A percentile compares a stretch with the other conserved stretches of the same genome.
Evolutionary conservation across 1,140 invertebrate species (phyloP).

Genomic region (Doryteuthis pealeii): DNA sequence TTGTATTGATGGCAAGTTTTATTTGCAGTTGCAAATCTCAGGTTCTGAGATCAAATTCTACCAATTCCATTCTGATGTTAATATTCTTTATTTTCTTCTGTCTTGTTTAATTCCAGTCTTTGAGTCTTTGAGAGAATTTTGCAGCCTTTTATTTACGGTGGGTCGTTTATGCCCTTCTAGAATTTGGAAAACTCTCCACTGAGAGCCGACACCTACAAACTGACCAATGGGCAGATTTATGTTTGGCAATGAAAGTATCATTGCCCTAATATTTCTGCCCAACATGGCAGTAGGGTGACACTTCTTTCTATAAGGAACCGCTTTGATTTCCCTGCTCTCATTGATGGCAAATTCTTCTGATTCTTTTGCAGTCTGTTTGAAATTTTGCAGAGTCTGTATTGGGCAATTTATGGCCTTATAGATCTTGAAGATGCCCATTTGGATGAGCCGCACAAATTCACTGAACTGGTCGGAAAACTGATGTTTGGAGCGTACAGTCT

Average conservation of each 20-base stretch:
- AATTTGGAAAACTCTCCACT: slow-evolving; percentile 94
- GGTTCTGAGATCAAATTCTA: not conserved
- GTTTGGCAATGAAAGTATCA: slow-evolving; percentile 77
- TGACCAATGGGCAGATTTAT: slow-evolving; percentile 73
- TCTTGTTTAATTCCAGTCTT: slow-evolving; percentile 89
- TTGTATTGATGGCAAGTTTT: not conserved
- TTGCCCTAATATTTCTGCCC: not conserved
- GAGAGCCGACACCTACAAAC: slow-evolving; percentile 74
- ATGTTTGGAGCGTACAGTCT: slow-evolving; percentile 65
- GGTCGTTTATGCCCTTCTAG: slow-evolving; percentile 95
- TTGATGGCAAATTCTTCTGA: not conserved
- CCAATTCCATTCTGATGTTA: not conserved
- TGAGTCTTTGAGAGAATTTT: too few species aligned
- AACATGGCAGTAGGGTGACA: too few species aligned
- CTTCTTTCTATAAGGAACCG: too few species aligned
- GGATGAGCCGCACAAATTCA: slow-evolving; percentile 69
- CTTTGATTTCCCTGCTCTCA: too few species aligned
- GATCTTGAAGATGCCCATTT: slow-evolving; percentile 92
- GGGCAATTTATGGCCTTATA: slow-evolving; percentile 91
- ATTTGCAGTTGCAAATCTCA: not conserved
- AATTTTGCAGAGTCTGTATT: slow-evolving; percentile 93
- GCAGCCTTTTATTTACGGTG: slow-evolving; percentile 95
- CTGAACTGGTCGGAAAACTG: slow-evolving; percentile 71
- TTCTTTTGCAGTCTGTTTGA: slow-evolving; percentile 83
- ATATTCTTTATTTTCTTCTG: slow-evolving; percentile 44